Conservation (phyloP, 2,113 vertebrate species). For the Microtus ochrogaster region DNA sequence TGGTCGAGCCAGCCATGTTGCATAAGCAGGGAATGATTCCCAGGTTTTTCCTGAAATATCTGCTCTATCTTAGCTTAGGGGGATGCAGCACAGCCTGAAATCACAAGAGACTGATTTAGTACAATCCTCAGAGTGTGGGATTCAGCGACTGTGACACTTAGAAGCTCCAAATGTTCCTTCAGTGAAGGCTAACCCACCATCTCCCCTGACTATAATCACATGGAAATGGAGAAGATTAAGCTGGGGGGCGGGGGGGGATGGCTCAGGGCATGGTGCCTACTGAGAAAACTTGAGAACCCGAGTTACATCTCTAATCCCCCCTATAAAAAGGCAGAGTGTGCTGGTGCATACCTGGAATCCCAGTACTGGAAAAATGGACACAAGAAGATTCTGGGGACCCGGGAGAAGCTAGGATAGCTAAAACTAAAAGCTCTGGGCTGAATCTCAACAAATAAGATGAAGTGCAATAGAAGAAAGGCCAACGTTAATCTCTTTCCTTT, state of each 20-base stretch:
- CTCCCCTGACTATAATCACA: not conserved
- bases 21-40: not conserved
- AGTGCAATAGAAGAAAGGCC: not conserved
- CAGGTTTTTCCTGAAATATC: slow-evolving; percentile 35
- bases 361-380: not conserved
- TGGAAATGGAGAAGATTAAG: not conserved
- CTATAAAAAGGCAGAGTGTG: not conserved
- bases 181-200: not conserved
- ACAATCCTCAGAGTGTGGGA: slow-evolving; percentile 39
- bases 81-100: not conserved
- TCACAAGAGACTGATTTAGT: slow-evolving; percentile 35
- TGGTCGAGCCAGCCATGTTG: not conserved
- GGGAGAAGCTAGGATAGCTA: no score
- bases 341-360: no score
- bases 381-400: not conserved
- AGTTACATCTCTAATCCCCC: not conserved
- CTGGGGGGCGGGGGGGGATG: not conserved
- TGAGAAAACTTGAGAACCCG: no score
- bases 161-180: slow-evolving; percentile 18
- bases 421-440: not conserved
- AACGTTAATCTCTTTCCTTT: not conserved
- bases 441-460: not conserved
- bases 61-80: slow-evolving; percentile 30
- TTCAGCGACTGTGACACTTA: slow-evolving; percentile 27
- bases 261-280: not conserved